A percentile compares a stretch with the other conserved stretches of the same genome.
These are phyloP conservation scores for Euphonia xanthogaster DNA, from an alignment of 2,797 vertebrate species.

Conservation along the genomic window DNA sequence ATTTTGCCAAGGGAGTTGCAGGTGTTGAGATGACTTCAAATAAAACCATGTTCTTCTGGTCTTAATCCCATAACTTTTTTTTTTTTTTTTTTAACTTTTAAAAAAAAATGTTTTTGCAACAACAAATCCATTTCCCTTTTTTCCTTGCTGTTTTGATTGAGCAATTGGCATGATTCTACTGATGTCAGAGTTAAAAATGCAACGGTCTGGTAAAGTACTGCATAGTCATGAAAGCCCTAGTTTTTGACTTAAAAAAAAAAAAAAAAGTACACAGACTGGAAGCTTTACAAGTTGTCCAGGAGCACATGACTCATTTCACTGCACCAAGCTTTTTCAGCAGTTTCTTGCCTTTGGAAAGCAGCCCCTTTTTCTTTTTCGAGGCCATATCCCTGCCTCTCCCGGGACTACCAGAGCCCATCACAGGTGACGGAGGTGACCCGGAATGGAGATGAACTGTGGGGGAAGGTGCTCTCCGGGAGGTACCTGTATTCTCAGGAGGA, in stretches of 20 bases:
- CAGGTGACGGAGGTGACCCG: constrained; percentile 83
- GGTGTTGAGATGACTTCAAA: constrained; percentile 9
- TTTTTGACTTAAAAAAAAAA: constrained; percentile 59
- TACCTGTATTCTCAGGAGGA: constrained; percentile 90
- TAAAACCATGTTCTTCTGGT: constrained; percentile 29
- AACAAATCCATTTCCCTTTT: not conserved
- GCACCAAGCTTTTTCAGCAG: constrained; percentile 91
- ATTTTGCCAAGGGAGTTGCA: constrained; percentile 13
- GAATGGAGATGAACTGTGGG: constrained; percentile 86
- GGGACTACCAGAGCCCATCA: constrained; percentile 88
- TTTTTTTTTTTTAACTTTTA: not conserved
- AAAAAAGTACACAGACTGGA: constrained; percentile 56
- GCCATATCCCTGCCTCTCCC: constrained; percentile 87
- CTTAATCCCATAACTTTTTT: not conserved
- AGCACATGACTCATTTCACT: constrained; percentile 84
- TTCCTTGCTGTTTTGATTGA: constrained; percentile 5
- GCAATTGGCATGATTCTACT: constrained; percentile 30
- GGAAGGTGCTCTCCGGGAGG: constrained; percentile 87
- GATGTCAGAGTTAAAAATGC: constrained; percentile 37
- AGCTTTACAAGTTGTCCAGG: constrained; percentile 72
- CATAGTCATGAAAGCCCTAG: constrained; percentile 86
- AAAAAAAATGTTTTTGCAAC: not conserved
- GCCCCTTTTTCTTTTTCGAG: constrained; percentile 94
- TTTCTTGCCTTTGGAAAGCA: constrained; percentile 95
- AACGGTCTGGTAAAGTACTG: constrained; percentile 17